A percentile compares a stretch with the other conserved stretches of the same genome.
Conservation (phyloP, 2,888 invertebrate species). For the Bibio marci region DNA sequence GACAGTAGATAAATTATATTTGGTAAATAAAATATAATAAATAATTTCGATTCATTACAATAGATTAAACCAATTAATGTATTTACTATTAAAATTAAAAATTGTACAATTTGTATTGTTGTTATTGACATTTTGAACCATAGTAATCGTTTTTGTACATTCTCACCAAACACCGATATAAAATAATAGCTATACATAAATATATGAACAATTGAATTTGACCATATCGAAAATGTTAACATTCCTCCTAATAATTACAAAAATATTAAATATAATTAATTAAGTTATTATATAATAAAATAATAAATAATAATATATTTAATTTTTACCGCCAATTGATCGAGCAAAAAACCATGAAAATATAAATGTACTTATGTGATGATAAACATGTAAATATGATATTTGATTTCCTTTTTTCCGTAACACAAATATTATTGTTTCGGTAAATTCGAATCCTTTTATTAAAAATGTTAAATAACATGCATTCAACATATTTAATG, state of each 20-base stretch:
- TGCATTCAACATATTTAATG: constrained; percentile 19
- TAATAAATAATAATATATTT: background rate
- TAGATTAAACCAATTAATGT: background rate
- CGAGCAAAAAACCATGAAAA: constrained; percentile 43
- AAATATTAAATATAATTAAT: constrained; percentile 10
- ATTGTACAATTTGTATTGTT: constrained; percentile 45
- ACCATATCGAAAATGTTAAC: constrained; percentile 42
- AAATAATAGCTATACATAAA: constrained; percentile 66
- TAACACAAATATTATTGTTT: constrained; percentile 53
- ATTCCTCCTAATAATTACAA: constrained; percentile 38
- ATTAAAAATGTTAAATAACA: constrained; percentile 45
- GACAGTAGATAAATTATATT: background rate
- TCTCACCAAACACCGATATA: constrained; percentile 41
- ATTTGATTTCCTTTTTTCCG: constrained; percentile 55
- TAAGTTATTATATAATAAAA: background rate
- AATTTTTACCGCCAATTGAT: constrained; percentile 41
- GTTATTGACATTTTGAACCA: constrained; percentile 45
- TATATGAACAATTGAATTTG: constrained; percentile 51
- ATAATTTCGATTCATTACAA: background rate
- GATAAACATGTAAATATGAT: constrained; percentile 54
- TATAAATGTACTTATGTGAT: constrained; percentile 43
- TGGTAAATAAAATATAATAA: background rate
- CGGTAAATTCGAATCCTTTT: constrained; percentile 46
- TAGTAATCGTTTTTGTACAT: constrained; percentile 33
- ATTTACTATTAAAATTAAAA: background rate